phyloP scores from a whole-genome alignment of 1,140 invertebrate genomes.

The Drosophila elegans region DNA sequence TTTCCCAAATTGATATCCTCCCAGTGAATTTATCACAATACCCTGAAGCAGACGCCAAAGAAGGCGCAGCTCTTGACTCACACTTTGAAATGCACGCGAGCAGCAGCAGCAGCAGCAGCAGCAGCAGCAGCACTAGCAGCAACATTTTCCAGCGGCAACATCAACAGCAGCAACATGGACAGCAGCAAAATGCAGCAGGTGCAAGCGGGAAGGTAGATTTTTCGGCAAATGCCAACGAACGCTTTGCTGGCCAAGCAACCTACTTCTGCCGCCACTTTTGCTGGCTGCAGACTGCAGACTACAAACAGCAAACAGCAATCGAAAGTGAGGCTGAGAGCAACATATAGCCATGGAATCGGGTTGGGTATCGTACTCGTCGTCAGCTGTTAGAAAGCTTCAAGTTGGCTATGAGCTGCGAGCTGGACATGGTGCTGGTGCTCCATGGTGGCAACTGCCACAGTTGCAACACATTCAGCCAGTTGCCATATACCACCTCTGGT shows the following conservation, averaged over 20 bases:
- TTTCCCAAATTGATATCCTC: slow-evolving; percentile 22
- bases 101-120: slow-evolving; percentile 8
- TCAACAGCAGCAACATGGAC: slow-evolving; percentile 28
- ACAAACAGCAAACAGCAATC: slow-evolving; percentile 39
- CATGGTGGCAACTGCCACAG: slow-evolving; percentile 45
- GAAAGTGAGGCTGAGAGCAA: slow-evolving; percentile 60
- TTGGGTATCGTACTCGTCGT: slow-evolving; percentile 52
- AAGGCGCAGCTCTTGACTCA: slow-evolving; percentile 54
- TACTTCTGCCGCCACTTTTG: slow-evolving; percentile 52
- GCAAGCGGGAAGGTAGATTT: slow-evolving; percentile 50
- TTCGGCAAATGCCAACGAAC: slow-evolving; percentile 75
- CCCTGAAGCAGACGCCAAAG: slow-evolving; percentile 24
- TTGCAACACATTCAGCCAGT: slow-evolving; percentile 61
- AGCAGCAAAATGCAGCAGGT: slow-evolving; percentile 25
- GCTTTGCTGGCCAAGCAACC: slow-evolving; percentile 72
- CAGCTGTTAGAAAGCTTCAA: slow-evolving; percentile 73
- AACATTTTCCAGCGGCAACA: slow-evolving; percentile 8
- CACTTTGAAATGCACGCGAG: slow-evolving; percentile 50
- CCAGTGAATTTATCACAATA: slow-evolving; percentile 9
- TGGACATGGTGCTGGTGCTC: slow-evolving; percentile 38
- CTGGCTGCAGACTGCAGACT: slow-evolving; percentile 6
- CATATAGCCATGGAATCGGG: slow-evolving; percentile 21
- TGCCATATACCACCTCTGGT: slow-evolving; percentile 65
- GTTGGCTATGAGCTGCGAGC: slow-evolving; percentile 14
- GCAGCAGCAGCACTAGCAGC: slow-evolving; percentile 8